Percentiles rank a stretch among this genome's conserved stretches.
Evolutionary conservation across 2,797 vertebrate genomes (phyloP).

Genomic region (Poeciliopsis presidionis): DNA sequence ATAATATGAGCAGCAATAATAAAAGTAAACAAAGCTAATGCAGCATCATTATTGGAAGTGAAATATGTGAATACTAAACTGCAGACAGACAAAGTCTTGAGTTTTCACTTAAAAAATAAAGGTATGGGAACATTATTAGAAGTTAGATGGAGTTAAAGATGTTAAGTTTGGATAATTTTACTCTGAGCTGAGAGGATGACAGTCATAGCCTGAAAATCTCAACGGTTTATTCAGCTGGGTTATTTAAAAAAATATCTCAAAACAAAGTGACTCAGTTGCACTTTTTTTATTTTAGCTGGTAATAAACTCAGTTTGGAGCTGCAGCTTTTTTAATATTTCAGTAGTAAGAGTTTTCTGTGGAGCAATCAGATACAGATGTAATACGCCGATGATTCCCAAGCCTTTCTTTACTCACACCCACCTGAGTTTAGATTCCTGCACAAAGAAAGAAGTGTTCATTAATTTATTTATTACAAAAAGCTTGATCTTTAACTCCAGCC

Average conservation of each 20-base stretch:
- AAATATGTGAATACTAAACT: not conserved
- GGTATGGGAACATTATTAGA: not conserved
- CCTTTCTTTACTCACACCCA: not conserved
- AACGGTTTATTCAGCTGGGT: not conserved
- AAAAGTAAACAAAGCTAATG: not conserved
- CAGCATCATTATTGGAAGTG: not conserved
- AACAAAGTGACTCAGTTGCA: not conserved
- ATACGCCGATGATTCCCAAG: not conserved
- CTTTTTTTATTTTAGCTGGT: not conserved
- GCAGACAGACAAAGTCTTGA: not conserved
- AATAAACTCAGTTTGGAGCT: not conserved
- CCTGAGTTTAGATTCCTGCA: not conserved
- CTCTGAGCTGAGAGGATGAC: not conserved
- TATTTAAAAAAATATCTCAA: not conserved
- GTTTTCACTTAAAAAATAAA: not conserved
- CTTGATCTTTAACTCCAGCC: not conserved
- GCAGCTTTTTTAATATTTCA: not conserved
- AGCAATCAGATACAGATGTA: not conserved
- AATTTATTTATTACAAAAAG: not conserved
- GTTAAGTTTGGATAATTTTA: not conserved
- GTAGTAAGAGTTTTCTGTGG: not conserved
- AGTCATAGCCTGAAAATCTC: not conserved
- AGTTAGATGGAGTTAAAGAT: not conserved
- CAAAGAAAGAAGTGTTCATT: not conserved
- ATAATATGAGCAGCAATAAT: not conserved